Evolutionary conservation across 2,888 invertebrate species (phyloP), one percentile per base, ranked within the genome.

Genomic region (Trypoxylon attenuatum): DNA sequence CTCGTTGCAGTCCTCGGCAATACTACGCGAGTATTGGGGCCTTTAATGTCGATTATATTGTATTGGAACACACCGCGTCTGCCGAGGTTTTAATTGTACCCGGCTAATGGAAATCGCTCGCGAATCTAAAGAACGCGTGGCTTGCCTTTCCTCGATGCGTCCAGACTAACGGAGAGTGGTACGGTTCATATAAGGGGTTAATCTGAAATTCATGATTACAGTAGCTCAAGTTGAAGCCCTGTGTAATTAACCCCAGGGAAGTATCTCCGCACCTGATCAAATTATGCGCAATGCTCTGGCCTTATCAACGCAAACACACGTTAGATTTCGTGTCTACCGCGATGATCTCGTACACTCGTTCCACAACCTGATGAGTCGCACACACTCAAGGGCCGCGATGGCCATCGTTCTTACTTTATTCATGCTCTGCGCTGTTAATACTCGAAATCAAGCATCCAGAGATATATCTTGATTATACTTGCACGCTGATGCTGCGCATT

Each of bases 131-230:
- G 21, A 39, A 60, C 41, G 43, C 13, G 18, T 6, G 4, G n/a
- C n/a, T n/a, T n/a, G n/a, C n/a, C n/a, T n/a, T n/a, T 19, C 5
- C 15, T 23, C 8, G 10, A 23, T n/a, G 5, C n/a, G 27, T 22
- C 29, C 22, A 16, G 29, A 10, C 22, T 15, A 25, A 8, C 5
- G 15, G 16, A 5, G 8, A 19, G 43, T 23, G n/a, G n/a, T n/a
- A n/a, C 3, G 39, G 21, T 46, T 46, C 23, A n/a, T n/a, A 22
- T 6, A 16, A 33, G 16, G 25, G 27, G 16, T 29, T 63, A 42
- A 69, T 72, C 39, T 69, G 54, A 67, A 67, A 62, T 72, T 69
- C 59, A 57, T 38, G 51, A 59, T 62, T 43, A 38, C 15, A 47
- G 15, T 25, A n/a, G 55, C 10, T 25, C 29, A 56, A 59, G 42